Evolutionary conservation across 2,113 vertebrate genomes (phyloP).

Genomic region (Platysternon megacephalum): DNA sequence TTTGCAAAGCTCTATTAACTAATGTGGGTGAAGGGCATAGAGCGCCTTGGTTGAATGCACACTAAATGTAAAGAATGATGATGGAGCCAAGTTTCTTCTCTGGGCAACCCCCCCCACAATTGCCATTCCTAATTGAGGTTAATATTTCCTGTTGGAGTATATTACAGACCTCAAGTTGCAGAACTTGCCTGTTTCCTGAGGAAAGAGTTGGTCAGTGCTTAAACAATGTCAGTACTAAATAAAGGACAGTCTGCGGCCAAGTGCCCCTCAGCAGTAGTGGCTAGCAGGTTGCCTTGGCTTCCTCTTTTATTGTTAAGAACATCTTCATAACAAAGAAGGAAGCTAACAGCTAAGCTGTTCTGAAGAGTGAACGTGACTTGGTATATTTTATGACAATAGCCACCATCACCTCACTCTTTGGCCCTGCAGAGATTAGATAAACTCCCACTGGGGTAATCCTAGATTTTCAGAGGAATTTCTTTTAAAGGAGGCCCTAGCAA

Average conservation of each 20-base stretch:
- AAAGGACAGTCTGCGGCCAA: conserved; percentile 25
- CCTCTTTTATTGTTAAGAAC: conserved; percentile 49
- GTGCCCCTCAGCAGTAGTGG: neutral
- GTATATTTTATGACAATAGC: conserved; percentile 36
- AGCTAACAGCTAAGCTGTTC: neutral
- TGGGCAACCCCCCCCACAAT: conserved; percentile 2
- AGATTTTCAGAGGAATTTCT: neutral
- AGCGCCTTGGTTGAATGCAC: neutral
- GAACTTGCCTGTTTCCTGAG: conserved; percentile 57
- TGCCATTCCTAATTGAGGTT: conserved; percentile 36
- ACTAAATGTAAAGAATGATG: fast-evolving
- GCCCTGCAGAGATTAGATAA: neutral
- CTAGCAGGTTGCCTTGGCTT: neutral
- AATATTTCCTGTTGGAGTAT: conserved; percentile 61
- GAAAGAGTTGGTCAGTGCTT: conserved; percentile 61
- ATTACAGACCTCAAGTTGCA: conserved; percentile 28
- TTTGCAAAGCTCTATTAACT: neutral
- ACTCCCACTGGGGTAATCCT: conserved; percentile 18
- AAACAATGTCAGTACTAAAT: conserved; percentile 40
- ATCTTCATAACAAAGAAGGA: conserved; percentile 2
- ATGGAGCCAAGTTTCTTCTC: conserved; percentile 9
- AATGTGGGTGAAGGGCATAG: neutral
- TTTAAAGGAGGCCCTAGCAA: neutral
- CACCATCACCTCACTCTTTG: conserved; percentile 51
- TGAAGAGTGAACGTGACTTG: conserved; percentile 9